Base-by-base conservation (phyloP, 2,888 invertebrate species). In the Drymonia ruficornis region DNA sequence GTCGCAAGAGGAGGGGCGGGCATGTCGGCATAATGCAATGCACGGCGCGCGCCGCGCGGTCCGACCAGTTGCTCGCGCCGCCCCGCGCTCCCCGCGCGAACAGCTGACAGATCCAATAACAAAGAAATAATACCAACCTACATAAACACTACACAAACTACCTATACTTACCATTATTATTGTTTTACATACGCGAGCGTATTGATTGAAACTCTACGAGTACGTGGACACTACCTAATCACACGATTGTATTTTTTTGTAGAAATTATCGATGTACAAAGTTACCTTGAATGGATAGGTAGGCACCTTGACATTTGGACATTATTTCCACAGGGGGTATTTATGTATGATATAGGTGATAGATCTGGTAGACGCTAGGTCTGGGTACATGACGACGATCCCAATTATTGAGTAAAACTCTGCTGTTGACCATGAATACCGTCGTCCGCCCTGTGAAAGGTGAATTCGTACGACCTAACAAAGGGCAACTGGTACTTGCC, bases 21-120 rank as follows among this genome's bases (percentile, higher is more conserved):
- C 18, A 46, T n/a, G 51, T 6, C 52, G 51, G 44, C 51, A 16
- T 53, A 61, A 60, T 65, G 56, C 52, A 73, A 75, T 67, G 67
- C 69, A 61, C 66, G 65, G 67, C 73, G 78, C 72, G 74, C 73
- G 75, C 67, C 72, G 67, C 80, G 69, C 57, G 50, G 75, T 74
- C 67, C 53, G 67, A 85, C 87, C 75, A 80, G 87, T 86, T 80
- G 72, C 73, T 60, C 60, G 61, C 65, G 58, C 65, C 77, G 56
- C 71, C 74, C 70, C 66, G 44, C 47, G 48, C 63, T 28, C 63
- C 67, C 70, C 72, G 53, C 74, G 53, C 72, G 76, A 90, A 89
- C 91, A 90, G 91, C 91, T 91, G 91, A 89, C 83, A 78, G 76
- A 71, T 62, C 77, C 71, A 73, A 86, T 83, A 90, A 91, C 91